These are phyloP conservation scores for Boulengeromyrus knoepffleri DNA, from an alignment of 2,113 vertebrate species.

Conservation along the genomic window DNA sequence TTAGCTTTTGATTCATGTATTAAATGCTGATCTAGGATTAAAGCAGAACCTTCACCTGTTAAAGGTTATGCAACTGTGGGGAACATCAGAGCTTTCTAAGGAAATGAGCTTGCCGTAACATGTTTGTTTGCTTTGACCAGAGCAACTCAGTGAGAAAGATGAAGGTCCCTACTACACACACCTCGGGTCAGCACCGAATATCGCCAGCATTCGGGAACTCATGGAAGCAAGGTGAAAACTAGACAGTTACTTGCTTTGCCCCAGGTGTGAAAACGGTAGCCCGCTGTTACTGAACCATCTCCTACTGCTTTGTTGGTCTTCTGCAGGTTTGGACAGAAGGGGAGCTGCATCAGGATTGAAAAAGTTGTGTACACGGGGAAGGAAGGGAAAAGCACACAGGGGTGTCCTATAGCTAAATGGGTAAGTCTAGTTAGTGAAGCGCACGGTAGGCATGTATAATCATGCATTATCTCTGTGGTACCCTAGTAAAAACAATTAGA, in stretches of 20 bases:
- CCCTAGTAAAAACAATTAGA: constrained; percentile 6
- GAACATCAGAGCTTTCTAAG: background rate
- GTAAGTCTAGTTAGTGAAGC: constrained; percentile 56
- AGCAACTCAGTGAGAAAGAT: constrained; percentile 97
- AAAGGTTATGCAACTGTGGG: background rate
- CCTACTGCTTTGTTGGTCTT: constrained; percentile 43
- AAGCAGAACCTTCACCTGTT: background rate
- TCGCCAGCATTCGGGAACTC: constrained; percentile 82
- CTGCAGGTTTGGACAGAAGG: constrained; percentile 80
- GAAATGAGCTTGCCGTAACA: background rate
- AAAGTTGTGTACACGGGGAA: constrained; percentile 93
- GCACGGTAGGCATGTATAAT: background rate
- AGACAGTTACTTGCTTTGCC: background rate
- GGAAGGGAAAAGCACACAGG: constrained; percentile 96
- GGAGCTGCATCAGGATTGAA: constrained; percentile 88
- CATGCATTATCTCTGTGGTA: background rate
- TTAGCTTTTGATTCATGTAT: constrained; percentile 17
- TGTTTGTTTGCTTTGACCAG: constrained; percentile 71
- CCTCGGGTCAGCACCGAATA: constrained; percentile 86
- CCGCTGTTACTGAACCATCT: background rate
- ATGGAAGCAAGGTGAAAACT: constrained; percentile 88
- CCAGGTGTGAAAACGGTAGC: background rate
- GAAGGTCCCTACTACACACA: constrained; percentile 98
- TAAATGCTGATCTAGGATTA: background rate
- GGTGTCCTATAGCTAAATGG: constrained; percentile 98